These are phyloP conservation scores for Stictocephala bisonia DNA, from an alignment of 2,888 invertebrate genomes.

Conservation along the genomic window DNA sequence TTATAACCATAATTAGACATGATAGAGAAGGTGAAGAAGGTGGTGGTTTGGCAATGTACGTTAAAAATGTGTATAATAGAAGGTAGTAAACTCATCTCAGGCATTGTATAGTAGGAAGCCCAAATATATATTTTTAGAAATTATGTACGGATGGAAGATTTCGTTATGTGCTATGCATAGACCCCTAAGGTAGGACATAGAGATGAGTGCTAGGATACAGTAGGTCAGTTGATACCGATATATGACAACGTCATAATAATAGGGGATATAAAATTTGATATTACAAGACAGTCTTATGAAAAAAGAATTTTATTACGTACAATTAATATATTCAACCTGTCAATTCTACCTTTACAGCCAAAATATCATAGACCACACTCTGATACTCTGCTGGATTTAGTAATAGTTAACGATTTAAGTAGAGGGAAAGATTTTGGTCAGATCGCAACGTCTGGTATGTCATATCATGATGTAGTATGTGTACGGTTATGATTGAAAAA, in stretches of 20 bases:
- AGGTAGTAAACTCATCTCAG: neutral
- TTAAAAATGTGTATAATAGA: neutral
- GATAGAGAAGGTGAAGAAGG: neutral
- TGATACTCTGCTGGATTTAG: neutral
- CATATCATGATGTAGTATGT: constrained; percentile 2
- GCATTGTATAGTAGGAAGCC: neutral
- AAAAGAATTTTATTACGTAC: neutral
- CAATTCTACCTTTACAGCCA: neutral
- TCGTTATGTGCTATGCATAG: neutral
- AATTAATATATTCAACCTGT: neutral
- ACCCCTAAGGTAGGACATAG: too few species aligned
- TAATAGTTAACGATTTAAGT: neutral
- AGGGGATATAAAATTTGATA: neutral
- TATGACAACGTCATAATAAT: neutral
- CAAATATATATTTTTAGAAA: neutral
- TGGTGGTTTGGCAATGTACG: neutral
- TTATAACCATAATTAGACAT: neutral
- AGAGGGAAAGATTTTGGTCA: neutral
- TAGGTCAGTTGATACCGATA: neutral
- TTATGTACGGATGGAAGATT: neutral
- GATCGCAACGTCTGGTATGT: neutral
- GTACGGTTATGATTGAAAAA: neutral
- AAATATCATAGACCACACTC: neutral
- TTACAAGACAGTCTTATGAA: neutral
- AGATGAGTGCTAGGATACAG: neutral